Percentiles rank a stretch among this genome's conserved stretches.
These are phyloP conservation scores for Oreochromis mossambicus DNA, from an alignment of 2,797 vertebrate species.

Conservation along the genomic window DNA sequence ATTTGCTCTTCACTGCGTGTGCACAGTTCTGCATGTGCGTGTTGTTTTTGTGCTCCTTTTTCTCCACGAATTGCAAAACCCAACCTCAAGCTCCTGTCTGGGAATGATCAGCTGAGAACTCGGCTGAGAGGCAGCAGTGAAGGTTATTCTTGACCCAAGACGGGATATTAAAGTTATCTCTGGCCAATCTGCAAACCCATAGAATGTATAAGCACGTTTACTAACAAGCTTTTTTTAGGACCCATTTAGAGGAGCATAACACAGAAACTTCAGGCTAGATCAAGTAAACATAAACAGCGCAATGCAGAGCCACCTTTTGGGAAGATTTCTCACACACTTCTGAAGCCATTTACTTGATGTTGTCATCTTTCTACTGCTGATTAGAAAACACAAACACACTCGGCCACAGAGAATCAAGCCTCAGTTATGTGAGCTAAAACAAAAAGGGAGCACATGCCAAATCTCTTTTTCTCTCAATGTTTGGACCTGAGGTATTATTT, in stretches of 20 bases:
- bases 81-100: constrained; percentile 34
- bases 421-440: constrained; percentile 23
- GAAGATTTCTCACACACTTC: constrained; percentile 19
- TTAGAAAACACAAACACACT: constrained; percentile 57
- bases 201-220: constrained; percentile 18
- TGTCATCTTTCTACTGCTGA: constrained; percentile 54
- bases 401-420: constrained; percentile 24
- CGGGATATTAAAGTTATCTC: constrained; percentile 13
- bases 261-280: neutral
- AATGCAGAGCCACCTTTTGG: neutral
- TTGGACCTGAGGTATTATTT: constrained; percentile 28
- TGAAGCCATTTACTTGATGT: constrained; percentile 44
- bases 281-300: neutral
- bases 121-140: constrained; percentile 9
- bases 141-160: constrained; percentile 40
- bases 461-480: neutral
- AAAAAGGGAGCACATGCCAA: neutral
- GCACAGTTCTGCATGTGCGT: neutral
- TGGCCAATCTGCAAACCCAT: constrained; percentile 5
- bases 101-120: constrained; percentile 48
- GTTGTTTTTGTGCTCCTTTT: constrained; percentile 37
- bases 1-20: neutral
- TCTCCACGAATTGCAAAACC: constrained; percentile 34
- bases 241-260: constrained; percentile 5
- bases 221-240: neutral